Conservation (phyloP, 2,888 invertebrate genomes). For the Apomyelois bistriatella region DNA sequence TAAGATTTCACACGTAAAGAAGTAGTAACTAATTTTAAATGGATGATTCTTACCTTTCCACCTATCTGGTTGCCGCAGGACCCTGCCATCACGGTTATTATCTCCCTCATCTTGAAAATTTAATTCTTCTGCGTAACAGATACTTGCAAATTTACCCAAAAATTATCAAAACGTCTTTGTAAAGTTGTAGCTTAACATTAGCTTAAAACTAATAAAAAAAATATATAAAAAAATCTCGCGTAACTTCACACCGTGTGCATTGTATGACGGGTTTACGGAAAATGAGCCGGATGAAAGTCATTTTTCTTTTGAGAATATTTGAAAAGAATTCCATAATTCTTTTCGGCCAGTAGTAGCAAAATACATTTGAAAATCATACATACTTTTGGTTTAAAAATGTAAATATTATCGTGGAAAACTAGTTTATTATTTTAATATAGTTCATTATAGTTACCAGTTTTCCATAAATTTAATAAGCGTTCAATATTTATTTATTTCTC, state of each 20-base stretch:
- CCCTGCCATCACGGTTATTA: slow-evolving; percentile 87
- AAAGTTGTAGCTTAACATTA: slow-evolving; percentile 58
- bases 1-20: too few species aligned
- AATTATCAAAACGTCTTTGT: slow-evolving; percentile 40
- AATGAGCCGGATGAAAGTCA: slow-evolving; percentile 30
- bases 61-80: slow-evolving; percentile 83
- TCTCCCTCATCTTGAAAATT: slow-evolving; percentile 85
- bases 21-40: too few species aligned
- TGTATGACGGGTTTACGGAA: slow-evolving; percentile 57
- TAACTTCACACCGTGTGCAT: slow-evolving; percentile 59
- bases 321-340: slow-evolving; percentile 38
- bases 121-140: slow-evolving; percentile 31
- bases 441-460: too few species aligned
- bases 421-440: too few species aligned
- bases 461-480: too few species aligned
- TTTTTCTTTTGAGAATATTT: slow-evolving; percentile 26
- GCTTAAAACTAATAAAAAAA: slow-evolving; percentile 64
- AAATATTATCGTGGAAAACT: too few species aligned
- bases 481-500: too few species aligned
- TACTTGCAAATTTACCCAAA: slow-evolving; percentile 61
- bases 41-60: slow-evolving; percentile 69
- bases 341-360: not conserved
- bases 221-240: slow-evolving; percentile 41
- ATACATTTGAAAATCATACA: too few species aligned
- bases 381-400: too few species aligned